Conservation (phyloP, 2,113 vertebrate species). For the Eulemur rufifrons region DNA sequence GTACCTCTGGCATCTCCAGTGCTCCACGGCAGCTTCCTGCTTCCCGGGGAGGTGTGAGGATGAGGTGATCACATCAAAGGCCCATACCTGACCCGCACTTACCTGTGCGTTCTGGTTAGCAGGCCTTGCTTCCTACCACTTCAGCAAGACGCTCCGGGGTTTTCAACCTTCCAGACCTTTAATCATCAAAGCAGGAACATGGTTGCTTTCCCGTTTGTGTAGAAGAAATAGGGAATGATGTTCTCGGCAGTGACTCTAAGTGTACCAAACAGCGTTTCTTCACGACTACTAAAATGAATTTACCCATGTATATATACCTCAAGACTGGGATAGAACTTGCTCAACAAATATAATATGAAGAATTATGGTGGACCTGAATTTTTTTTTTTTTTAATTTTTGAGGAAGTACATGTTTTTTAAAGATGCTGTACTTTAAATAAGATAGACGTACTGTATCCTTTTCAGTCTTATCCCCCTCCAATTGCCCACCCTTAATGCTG, state of each 20-base stretch:
- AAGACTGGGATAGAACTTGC: neutral
- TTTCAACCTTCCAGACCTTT: neutral
- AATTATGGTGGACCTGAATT: neutral
- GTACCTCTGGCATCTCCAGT: accelerated
- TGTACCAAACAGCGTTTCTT: neutral
- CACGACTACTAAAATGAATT: neutral
- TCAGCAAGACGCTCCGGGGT: neutral
- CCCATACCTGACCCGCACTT: neutral
- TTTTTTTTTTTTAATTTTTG: neutral
- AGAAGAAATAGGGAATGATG: neutral
- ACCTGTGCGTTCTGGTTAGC: neutral
- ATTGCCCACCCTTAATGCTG: neutral
- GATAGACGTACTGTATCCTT: neutral
- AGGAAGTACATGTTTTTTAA: neutral
- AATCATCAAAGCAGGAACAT: neutral
- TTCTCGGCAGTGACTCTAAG: neutral
- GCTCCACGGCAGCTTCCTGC: neutral
- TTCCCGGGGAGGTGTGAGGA: neutral
- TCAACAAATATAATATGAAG: conserved; percentile 4
- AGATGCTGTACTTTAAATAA: neutral
- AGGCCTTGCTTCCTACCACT: neutral
- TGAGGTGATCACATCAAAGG: neutral
- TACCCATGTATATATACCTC: neutral
- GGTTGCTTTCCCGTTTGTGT: neutral
- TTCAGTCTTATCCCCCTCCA: neutral